Base-by-base conservation (phyloP, 2,797 vertebrate species). In the Synaphobranchus kaupii region DNA sequence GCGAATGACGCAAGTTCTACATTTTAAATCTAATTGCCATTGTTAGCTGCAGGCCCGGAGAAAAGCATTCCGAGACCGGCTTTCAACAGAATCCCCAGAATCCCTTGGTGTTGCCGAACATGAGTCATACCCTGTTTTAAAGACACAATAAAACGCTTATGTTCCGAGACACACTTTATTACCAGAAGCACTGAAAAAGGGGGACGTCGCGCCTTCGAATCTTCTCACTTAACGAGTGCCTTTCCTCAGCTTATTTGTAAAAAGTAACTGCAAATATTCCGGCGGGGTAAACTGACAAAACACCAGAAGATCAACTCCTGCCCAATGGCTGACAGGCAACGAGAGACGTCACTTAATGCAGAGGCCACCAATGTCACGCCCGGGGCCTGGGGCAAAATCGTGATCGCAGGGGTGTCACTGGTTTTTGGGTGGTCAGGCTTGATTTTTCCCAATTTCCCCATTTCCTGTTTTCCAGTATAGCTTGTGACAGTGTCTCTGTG, bases 131-230 rank as follows among this genome's bases (percentile, higher is more conserved):
- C 44, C 9, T 17, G 22, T 48, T 76, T 80, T 10, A 80, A 48
- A n/a, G 39, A 44, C 76, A 80, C 76, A 80, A 80, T 80, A 80
- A 39, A 80, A 31, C 76, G 48, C 76, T 80, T 22, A 80, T 48
- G 22, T 80, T 80, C 76, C 3, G 6, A 25, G 76, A 80, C 44
- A 3, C 76, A 25, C 17, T 80, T 48, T 48, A 80, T 80, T 48
- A 80, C 44, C 20, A 25, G 71, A 22, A 25, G 39, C 71, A 1
- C 4, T 6, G 4, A 6, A 73, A 73, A 73, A 4, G 17, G 1
- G 44, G 10, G 8, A 39, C 10, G n/a, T 7, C 12, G 34, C 4
- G 15, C 34, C 31, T 47, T 44, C 13, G 15, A 9, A 47, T 44
- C n/a, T 4, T 34, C 73, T 78, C 39, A 22, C 73, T 78, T 47